Base-by-base conservation (phyloP, 2,888 invertebrate genomes). In the Ophion obscuratus region DNA sequence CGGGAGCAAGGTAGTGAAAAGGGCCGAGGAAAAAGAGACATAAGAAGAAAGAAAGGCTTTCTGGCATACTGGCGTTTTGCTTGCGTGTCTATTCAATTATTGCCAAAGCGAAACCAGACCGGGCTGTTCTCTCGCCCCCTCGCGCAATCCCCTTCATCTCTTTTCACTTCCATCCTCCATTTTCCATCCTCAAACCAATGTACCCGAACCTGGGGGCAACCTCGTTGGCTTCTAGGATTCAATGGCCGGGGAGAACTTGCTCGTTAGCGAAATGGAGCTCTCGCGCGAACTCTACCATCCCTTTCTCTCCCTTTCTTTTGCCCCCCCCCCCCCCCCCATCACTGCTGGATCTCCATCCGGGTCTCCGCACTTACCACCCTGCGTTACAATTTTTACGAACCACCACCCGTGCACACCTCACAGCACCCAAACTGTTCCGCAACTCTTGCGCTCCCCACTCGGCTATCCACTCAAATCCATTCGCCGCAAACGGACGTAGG, bases 261-360 rank as follows among this genome's bases (percentile, higher is more conserved):
- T 88, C 85, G 85, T 88, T 88, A 88, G 87, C 85, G 84, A 87
- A 88, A 88, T 87, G 82, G 84, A 81, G 74, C 71, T 78, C 20
- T 9, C 61, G 61, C 36, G 14, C 53, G 14, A 14, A 14, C 53
- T 77, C 68, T 70, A 20, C 47, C 68, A 53, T 17, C 17, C 24
- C 53, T 11, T 20, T 57, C 73, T 66, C 64, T 62, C 67, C 47
- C 61, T 59, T 47, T 47, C 66, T 24, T 47, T 82, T 24, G 24
- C 24, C 24, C 24, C 24, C 24, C 24, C 24, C 24, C 24, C 24
- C 24, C 24, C 59, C 36, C 11, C n/a, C 44, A 36, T 36, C 24
- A 53, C 20, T 66, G 14, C 59, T 68, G 53, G 24, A 5, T 67
- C 75, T 47, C n/a, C 66, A 73, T 71, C 59, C 44, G 17, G 64